Percentiles rank a stretch among this genome's conserved stretches.
Conservation (phyloP, 2,888 invertebrate species). For the Aspidiotus destructor region DNA sequence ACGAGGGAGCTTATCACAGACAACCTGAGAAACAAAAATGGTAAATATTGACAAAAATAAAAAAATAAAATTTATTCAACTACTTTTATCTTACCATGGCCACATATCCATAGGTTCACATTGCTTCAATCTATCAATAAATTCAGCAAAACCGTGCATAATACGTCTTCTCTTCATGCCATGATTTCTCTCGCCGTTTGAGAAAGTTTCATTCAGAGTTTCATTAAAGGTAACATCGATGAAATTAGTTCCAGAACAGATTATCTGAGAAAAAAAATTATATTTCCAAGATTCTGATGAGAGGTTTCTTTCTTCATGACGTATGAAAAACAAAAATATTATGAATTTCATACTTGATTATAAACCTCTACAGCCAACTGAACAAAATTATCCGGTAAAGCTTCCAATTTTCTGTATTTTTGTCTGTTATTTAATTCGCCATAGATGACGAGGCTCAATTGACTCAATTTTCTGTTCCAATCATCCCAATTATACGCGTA, state of each 20-base stretch:
- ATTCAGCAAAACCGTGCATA: slow-evolving; percentile 27
- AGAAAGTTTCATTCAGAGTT: slow-evolving; percentile 18
- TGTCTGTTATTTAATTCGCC: slow-evolving; percentile 16
- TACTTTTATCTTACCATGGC: slow-evolving; percentile 33
- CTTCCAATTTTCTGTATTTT: slow-evolving; percentile 7
- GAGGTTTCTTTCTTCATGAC: too few species aligned
- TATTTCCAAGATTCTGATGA: too few species aligned
- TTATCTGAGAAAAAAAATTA: slow-evolving; percentile 5
- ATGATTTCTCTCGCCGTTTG: background rate
- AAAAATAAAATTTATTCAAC: background rate
- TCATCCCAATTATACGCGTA: slow-evolving; percentile 43
- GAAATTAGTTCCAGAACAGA: background rate
- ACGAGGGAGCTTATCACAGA: slow-evolving; percentile 34
- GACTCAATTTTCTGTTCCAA: slow-evolving; percentile 44
- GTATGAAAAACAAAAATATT: too few species aligned
- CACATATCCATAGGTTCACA: slow-evolving; percentile 31
- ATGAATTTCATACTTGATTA: slow-evolving; percentile 35
- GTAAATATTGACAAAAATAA: background rate
- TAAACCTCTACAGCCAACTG: slow-evolving; percentile 36
- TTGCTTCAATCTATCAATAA: slow-evolving; percentile 24
- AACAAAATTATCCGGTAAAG: slow-evolving; percentile 32
- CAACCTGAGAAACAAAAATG: slow-evolving; percentile 34
- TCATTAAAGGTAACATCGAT: slow-evolving; percentile 21
- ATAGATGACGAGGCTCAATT: slow-evolving; percentile 40
- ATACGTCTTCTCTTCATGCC: slow-evolving; percentile 30